Evolutionary conservation across 2,888 invertebrate species (phyloP).

Genomic region (Rapana venosa): DNA sequence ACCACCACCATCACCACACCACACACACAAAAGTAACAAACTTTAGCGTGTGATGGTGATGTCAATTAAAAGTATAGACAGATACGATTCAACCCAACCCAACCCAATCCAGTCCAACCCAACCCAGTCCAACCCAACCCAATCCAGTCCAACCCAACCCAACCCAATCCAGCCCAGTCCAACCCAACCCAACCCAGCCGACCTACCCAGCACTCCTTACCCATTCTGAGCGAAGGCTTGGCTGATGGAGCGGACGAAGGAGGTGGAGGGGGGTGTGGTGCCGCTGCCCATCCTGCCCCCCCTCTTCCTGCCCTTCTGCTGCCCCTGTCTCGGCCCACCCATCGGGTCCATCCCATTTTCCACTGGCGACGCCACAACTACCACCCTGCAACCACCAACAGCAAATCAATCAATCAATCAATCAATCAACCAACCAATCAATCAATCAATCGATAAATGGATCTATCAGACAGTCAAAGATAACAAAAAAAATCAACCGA

Average conservation of each 20-base stretch:
- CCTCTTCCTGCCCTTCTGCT: not conserved
- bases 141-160: no score
- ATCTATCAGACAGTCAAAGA: no score
- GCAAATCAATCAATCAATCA: no score
- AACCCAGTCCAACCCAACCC: no score
- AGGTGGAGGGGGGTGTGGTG: not conserved
- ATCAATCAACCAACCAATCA: no score
- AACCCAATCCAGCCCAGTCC: no score
- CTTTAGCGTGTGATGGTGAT: not conserved
- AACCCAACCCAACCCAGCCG: no score
- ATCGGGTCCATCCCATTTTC: slow-evolving; percentile 34
- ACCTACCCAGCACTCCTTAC: slow-evolving; percentile 22
- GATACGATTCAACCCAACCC: no score
- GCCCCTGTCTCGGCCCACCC: not conserved
- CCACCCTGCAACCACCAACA: slow-evolving; percentile 21
- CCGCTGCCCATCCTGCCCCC: not conserved
- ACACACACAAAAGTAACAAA: not conserved
- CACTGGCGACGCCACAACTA: not conserved
- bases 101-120: no score
- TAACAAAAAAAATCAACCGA: no score
- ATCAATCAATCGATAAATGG: no score
- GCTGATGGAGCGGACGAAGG: slow-evolving; percentile 38
- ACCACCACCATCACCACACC: not conserved
- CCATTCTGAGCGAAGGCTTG: slow-evolving; percentile 36
- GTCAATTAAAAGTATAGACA: not conserved